Base-by-base conservation (phyloP, 2,113 vertebrate genomes). In the Hassar affinis region DNA sequence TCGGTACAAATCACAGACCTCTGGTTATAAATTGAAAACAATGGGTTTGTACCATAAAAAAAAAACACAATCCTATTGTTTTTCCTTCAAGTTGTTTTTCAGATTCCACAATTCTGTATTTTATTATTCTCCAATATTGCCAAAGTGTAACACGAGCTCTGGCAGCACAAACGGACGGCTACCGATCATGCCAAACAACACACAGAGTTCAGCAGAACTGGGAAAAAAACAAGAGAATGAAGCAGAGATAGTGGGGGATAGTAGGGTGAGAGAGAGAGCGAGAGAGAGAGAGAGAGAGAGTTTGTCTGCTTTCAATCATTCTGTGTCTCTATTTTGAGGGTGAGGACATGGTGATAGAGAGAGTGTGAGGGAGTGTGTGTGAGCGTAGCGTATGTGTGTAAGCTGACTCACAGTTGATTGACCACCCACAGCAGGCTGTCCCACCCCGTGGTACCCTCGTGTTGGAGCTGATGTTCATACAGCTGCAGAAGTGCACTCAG, bases 371-470 rank as follows among this genome's bases (percentile, higher is more conserved):
- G 68, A 45, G 38, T 30, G 15, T 20, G 14, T 2, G 9, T 74
- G 33, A 18, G 42, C n/a, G 5, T 1, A 54, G 14, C 10, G 6
- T 68, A 33, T 22, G 18, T 71, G 38, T 47, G 42, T 27, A n/a
- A 47, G 49, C 49, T 80, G 22, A 95, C 98, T 97, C 91, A 99
- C 98, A 99, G 92, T 17, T 99, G 98, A 92, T 99, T 99, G 92
- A 99, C 98, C 81, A 99, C 97, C 98, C 98, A 99, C 5, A 99
- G 93, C 82, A 99, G 91, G 85, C 96, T 97, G 62, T 98, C 97
- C 98, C 98, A 99, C 92, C 98, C 96, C 2, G 97, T 97, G 88
- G 98, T 99, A 72, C 98, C 98, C 92, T 99, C 98, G 0, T 98
- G 96, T 59, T 98, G 96, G 0, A 99, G 94, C 89, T 99, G 98